Percentiles rank a stretch among this genome's conserved stretches.
Evolutionary conservation across 53 echinoderm and acorn worm genomes (phyloP).

Genomic region (Zoroaster sp.): DNA sequence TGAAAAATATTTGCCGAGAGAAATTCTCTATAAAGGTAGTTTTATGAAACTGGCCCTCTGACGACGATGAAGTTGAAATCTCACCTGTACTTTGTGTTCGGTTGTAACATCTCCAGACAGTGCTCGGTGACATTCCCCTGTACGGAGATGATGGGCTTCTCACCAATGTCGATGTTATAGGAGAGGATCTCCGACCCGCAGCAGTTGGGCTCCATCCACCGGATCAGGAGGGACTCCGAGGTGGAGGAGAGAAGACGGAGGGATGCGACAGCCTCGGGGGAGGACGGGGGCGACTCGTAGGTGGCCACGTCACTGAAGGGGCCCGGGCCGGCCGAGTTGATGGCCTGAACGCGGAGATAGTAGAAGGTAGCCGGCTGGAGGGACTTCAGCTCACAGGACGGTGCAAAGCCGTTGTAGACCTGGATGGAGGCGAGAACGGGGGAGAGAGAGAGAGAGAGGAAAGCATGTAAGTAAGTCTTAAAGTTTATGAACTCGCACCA

Average conservation of each 20-base stretch:
- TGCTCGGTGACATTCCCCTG: constrained; percentile 90
- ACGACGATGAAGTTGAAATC: background rate
- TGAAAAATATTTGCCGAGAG: no score
- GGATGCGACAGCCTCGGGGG: constrained; percentile 92
- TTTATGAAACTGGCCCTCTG: no score
- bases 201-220: constrained; percentile 94
- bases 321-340: constrained; percentile 92
- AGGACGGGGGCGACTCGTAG: constrained; percentile 89
- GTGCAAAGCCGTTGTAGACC: constrained; percentile 88
- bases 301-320: constrained; percentile 93
- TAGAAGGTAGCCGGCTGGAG: constrained; percentile 95
- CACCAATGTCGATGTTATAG: constrained; percentile 95
- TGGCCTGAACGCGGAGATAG: constrained; percentile 97
- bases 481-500: no score
- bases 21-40: background rate
- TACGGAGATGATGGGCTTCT: constrained; percentile 75
- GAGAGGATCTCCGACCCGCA: constrained; percentile 94
- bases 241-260: constrained; percentile 90
- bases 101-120: constrained; percentile 90
- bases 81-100: constrained; percentile 98
- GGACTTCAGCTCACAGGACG: constrained; percentile 83
- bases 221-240: constrained; percentile 86
- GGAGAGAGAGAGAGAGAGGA: background rate
- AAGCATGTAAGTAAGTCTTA: no score
- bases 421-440: background rate